phyloP scores from a whole-genome alignment of 2,888 invertebrate species.

The Anarsia innoxiella region DNA sequence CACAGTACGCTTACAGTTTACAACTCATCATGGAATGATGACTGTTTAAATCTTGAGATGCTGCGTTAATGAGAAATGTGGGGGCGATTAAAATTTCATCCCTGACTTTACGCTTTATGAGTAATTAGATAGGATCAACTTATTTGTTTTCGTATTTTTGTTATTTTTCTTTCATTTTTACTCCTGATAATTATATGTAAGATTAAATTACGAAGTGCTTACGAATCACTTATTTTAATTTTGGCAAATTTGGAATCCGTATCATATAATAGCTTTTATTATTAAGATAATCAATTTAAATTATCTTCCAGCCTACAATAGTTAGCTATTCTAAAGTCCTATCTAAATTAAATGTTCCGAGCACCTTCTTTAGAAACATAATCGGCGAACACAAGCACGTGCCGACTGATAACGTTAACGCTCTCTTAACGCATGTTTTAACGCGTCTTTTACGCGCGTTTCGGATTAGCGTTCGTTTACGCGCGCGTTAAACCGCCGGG shows the following conservation, averaged over 20 bases:
- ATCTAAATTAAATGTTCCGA: too few species aligned
- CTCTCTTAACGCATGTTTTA: constrained; percentile 12
- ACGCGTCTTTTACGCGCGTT: constrained; percentile 21
- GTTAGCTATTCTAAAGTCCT: too few species aligned
- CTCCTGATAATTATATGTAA: too few species aligned
- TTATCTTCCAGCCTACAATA: too few species aligned
- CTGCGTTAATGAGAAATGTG: constrained; percentile 22
- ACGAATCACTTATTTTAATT: too few species aligned
- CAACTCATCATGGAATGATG: constrained; percentile 29
- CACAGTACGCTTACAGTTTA: constrained; percentile 24
- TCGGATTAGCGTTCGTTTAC: constrained; percentile 34
- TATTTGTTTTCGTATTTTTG: constrained; percentile 11
- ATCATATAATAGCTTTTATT: too few species aligned
- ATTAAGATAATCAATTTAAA: too few species aligned
- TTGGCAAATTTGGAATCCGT: too few species aligned
- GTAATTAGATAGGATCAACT: constrained; percentile 9
- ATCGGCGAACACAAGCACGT: constrained; percentile 5
- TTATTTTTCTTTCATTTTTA: too few species aligned
- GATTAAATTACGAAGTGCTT: too few species aligned
- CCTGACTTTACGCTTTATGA: constrained; percentile 6
- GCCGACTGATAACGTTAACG: constrained; percentile 16
- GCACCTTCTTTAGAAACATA: too few species aligned
- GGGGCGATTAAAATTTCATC: constrained; percentile 25
- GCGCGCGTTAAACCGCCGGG: constrained; percentile 27
- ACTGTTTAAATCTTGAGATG: constrained; percentile 24